These are phyloP conservation scores for Toxotes lorentzi DNA, from an alignment of 2,797 vertebrate genomes.

Conservation along the genomic window DNA sequence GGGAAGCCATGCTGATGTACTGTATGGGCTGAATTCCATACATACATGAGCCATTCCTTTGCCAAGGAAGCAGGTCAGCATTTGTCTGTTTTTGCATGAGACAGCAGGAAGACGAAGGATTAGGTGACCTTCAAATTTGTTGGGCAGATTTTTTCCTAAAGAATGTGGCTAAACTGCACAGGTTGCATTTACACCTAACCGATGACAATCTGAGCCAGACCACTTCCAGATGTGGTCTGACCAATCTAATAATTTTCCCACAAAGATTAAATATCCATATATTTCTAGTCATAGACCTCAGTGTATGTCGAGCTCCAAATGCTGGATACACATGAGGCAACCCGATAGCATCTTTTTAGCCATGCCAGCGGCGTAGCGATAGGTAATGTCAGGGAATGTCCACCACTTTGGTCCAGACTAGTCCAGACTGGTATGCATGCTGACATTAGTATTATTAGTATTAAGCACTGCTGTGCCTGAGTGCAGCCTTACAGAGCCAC, in stretches of 20 bases:
- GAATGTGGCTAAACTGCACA: background rate
- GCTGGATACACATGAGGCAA: background rate
- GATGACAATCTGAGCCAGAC: background rate
- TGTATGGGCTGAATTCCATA: too few species aligned
- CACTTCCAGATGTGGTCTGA: background rate
- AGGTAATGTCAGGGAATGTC: too few species aligned
- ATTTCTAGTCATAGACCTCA: background rate
- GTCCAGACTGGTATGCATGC: too few species aligned
- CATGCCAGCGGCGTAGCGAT: too few species aligned
- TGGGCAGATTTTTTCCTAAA: background rate
- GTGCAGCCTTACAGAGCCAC: background rate
- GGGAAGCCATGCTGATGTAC: too few species aligned
- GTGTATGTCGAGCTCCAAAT: background rate
- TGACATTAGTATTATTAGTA: background rate
- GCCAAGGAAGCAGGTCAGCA: too few species aligned
- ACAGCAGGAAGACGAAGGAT: background rate
- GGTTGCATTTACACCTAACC: too few species aligned
- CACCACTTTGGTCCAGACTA: too few species aligned
- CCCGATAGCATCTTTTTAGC: background rate
- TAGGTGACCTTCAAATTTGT: background rate
- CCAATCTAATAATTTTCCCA: background rate
- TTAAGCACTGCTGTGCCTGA: background rate
- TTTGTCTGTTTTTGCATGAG: too few species aligned
- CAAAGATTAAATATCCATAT: background rate
- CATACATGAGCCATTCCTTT: too few species aligned